These are phyloP conservation scores for Notothenia rossii DNA, from an alignment of 2,113 vertebrate species.

Conservation along the genomic window DNA sequence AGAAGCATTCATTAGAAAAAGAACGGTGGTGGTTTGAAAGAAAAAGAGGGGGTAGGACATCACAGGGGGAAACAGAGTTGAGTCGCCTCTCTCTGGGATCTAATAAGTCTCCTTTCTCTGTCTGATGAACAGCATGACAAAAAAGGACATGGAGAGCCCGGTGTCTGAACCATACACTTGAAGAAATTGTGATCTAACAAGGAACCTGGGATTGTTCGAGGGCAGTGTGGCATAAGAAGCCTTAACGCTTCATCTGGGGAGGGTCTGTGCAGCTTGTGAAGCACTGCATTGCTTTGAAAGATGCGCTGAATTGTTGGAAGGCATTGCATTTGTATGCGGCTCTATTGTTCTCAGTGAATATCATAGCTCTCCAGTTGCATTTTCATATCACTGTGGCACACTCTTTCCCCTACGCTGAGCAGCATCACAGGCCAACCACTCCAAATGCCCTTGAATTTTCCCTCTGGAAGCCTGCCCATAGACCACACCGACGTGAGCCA, in stretches of 20 bases:
- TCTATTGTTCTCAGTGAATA: constrained; percentile 64
- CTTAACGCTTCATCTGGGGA: constrained; percentile 49
- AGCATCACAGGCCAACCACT: constrained; percentile 65
- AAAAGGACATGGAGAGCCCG: constrained; percentile 49
- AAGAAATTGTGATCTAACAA: constrained; percentile 70
- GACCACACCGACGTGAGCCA: constrained; percentile 63
- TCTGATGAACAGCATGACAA: constrained; percentile 58
- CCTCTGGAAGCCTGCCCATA: constrained; percentile 73
- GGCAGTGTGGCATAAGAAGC: constrained; percentile 61
- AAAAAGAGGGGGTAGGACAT: constrained; percentile 51
- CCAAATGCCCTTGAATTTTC: constrained; percentile 76
- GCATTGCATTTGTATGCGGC: constrained; percentile 65
- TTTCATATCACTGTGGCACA: constrained; percentile 70
- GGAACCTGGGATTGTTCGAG: constrained; percentile 64
- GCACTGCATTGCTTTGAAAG: constrained; percentile 59
- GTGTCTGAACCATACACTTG: constrained; percentile 49
- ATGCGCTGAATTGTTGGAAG: constrained; percentile 54
- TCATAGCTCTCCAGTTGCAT: constrained; percentile 61
- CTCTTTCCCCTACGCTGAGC: constrained; percentile 62
- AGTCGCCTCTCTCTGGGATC: constrained; percentile 71
- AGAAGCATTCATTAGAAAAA: constrained; percentile 64
- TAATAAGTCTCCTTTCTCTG: constrained; percentile 63
- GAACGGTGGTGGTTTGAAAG: constrained; percentile 31
- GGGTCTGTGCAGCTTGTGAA: constrained; percentile 41
- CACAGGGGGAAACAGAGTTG: constrained; percentile 62